phyloP scores from a whole-genome alignment of 2,797 vertebrate genomes.

The Sebastes dallii region DNA sequence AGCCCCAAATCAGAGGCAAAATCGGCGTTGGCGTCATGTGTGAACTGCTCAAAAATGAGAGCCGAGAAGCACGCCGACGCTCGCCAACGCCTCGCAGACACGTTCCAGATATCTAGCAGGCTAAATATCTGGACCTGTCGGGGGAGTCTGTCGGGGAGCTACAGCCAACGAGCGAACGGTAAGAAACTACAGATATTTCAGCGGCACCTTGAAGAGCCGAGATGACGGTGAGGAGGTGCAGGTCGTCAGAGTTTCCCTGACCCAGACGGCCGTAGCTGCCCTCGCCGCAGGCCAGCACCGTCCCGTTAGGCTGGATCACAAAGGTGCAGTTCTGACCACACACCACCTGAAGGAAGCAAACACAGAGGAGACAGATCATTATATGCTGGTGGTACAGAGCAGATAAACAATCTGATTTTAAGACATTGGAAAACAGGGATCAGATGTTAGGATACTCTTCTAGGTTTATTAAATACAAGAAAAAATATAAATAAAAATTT shows the following conservation, averaged over 20 bases:
- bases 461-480: too few relatives aligned
- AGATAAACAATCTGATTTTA: not conserved
- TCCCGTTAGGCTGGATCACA: conserved; percentile 95
- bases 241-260: conserved; percentile 95
- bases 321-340: conserved; percentile 97
- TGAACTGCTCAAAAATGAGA: too few relatives aligned
- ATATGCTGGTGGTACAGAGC: accelerated
- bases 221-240: conserved; percentile 95
- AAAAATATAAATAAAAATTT: too few relatives aligned
- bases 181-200: not conserved
- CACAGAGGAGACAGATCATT: not conserved
- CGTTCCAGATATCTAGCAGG: accelerated
- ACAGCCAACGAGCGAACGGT: too few relatives aligned
- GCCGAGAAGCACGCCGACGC: too few relatives aligned
- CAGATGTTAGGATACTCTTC: too few relatives aligned
- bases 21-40: too few relatives aligned
- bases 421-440: not conserved
- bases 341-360: conserved; percentile 83
- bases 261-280: conserved; percentile 95
- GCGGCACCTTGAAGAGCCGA: conserved; percentile 93
- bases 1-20: too few relatives aligned
- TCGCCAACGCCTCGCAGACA: accelerated
- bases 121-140: too few relatives aligned
- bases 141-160: too few relatives aligned
- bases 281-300: conserved; percentile 94